Percentiles rank a stretch among this genome's conserved stretches.
These are phyloP conservation scores for Eilema depressum DNA, from an alignment of 2,888 invertebrate species.

Conservation along the genomic window DNA sequence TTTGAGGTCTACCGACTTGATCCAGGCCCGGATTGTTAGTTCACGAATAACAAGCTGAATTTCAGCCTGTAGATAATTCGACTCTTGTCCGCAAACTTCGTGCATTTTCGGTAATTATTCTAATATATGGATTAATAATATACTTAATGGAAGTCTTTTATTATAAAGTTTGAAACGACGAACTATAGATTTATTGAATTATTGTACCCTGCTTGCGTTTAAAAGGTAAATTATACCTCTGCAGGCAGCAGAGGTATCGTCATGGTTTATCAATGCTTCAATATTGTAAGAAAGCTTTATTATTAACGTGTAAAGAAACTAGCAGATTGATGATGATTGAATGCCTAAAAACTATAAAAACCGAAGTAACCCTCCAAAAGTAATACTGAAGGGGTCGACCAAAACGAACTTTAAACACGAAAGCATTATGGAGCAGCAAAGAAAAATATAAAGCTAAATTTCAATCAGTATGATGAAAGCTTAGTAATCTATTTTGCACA, in stretches of 20 bases:
- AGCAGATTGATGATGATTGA: background rate
- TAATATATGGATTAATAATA: too few species aligned
- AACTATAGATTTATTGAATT: background rate
- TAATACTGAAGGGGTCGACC: background rate
- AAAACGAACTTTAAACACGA: background rate
- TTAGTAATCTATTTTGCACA: background rate
- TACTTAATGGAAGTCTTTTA: background rate
- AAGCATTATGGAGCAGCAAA: background rate
- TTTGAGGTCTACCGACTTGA: constrained; percentile 14
- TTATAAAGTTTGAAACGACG: background rate
- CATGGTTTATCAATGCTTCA: background rate
- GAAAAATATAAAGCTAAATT: background rate
- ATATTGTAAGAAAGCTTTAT: background rate
- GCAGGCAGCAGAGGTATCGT: too few species aligned
- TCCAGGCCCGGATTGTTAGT: background rate
- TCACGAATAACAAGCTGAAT: background rate
- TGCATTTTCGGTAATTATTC: background rate
- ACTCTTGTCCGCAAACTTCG: background rate
- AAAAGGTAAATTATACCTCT: background rate
- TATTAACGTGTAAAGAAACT: background rate
- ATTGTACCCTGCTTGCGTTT: background rate
- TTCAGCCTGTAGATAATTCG: background rate
- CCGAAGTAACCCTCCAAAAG: background rate
- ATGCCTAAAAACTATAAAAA: background rate
- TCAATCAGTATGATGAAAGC: too few species aligned